phyloP scores from a whole-genome alignment of 2,113 vertebrate genomes.

The Podocnemis expansa region DNA sequence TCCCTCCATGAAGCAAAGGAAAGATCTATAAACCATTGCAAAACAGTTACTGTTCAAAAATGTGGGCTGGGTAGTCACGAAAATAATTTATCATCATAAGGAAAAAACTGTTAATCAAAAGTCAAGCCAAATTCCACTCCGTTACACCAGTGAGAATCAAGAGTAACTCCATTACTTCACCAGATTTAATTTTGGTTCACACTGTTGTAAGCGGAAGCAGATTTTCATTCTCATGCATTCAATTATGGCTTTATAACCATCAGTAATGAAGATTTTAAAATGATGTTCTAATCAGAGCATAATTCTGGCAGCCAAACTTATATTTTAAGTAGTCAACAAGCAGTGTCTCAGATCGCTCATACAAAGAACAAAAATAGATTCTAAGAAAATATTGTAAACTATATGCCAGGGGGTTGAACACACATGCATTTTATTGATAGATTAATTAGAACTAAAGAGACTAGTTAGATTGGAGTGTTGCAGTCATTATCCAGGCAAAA shows the following conservation, averaged over 20 bases:
- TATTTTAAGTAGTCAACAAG: neutral
- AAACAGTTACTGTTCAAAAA: conserved; percentile 26
- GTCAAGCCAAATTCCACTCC: neutral
- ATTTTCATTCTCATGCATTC: neutral
- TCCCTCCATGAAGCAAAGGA: conserved; percentile 14
- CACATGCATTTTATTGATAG: neutral
- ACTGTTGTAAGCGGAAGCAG: neutral
- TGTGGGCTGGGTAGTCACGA: conserved; percentile 10
- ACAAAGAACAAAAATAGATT: neutral
- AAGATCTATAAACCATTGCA: conserved; percentile 53
- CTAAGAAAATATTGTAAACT: neutral
- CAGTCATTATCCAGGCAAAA: neutral
- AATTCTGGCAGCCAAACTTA: neutral
- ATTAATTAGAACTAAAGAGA: neutral
- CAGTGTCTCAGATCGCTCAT: neutral
- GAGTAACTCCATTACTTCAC: neutral
- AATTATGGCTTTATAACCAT: conserved; percentile 12
- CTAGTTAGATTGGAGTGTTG: neutral
- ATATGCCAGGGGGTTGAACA: neutral
- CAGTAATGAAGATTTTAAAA: neutral
- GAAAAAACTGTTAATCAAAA: conserved; percentile 25
- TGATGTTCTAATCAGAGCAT: neutral
- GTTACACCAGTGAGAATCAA: neutral
- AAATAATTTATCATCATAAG: conserved; percentile 36
- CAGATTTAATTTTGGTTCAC: neutral